Conservation (phyloP, 2,113 vertebrate species). For the Grantiella picta region DNA sequence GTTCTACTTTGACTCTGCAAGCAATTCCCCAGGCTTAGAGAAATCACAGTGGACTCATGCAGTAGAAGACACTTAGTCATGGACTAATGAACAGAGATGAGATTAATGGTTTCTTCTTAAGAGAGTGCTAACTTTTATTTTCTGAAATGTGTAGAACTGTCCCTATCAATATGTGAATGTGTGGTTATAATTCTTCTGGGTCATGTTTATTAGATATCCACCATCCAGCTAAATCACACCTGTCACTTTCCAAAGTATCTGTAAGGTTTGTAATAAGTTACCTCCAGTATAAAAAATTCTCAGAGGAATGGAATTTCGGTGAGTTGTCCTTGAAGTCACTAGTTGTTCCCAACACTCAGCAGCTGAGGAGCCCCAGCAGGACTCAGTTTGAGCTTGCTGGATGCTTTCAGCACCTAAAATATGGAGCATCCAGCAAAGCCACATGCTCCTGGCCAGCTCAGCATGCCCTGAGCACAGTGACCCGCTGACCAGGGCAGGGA, state of each 20-base stretch:
- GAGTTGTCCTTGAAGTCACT: background rate
- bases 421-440: background rate
- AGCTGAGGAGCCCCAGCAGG: background rate
- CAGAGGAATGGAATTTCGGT: background rate
- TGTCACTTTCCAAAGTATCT: background rate
- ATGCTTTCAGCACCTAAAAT: background rate
- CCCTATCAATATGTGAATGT: background rate
- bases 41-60: background rate
- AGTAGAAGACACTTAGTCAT: background rate
- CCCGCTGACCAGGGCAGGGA: background rate
- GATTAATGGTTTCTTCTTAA: background rate
- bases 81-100: background rate
- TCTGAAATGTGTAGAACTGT: background rate
- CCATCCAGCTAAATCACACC: background rate
- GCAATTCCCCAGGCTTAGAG: background rate
- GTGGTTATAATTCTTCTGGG: background rate
- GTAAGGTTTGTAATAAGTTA: background rate
- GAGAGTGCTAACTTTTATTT: background rate
- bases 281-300: background rate
- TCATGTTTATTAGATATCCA: background rate
- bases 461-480: background rate
- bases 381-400: background rate
- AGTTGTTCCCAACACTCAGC: background rate
- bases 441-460: background rate
- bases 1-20: background rate